These are phyloP conservation scores for Henicopernis longicauda DNA, from an alignment of 2,113 vertebrate species.

Conservation along the genomic window DNA sequence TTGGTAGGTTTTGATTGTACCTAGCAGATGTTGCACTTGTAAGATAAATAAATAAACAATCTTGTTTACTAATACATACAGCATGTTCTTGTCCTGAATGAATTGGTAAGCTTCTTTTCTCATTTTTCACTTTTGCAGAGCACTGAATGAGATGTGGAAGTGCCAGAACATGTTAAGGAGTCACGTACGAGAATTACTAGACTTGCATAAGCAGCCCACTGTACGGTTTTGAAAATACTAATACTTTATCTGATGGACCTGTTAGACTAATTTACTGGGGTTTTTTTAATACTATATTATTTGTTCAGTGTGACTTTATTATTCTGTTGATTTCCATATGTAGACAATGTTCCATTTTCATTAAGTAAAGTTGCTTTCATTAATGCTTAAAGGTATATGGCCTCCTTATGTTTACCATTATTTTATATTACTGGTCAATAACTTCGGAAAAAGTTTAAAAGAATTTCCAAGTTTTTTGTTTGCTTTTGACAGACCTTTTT, in stretches of 20 bases:
- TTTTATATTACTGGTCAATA: background rate
- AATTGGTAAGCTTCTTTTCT: background rate
- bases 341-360: background rate
- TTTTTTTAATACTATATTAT: background rate
- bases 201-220: constrained; percentile 93
- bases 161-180: constrained; percentile 98
- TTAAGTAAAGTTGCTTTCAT: background rate
- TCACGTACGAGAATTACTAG: constrained; percentile 92
- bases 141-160: constrained; percentile 99
- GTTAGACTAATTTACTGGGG: background rate
- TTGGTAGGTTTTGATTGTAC: background rate
- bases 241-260: background rate
- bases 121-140: constrained; percentile 71
- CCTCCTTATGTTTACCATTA: background rate
- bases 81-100: background rate
- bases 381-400: background rate
- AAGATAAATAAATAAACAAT: background rate
- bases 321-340: background rate
- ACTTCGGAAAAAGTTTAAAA: background rate
- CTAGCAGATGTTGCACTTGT: background rate
- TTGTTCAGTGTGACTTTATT: background rate
- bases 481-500: background rate
- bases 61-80: background rate
- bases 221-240: constrained; percentile 72
- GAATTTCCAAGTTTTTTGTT: background rate